Evolutionary conservation across 2,797 vertebrate species (phyloP), one percentile per base, ranked within the genome.

Genomic region (Acrocephalus scirpaceus): DNA sequence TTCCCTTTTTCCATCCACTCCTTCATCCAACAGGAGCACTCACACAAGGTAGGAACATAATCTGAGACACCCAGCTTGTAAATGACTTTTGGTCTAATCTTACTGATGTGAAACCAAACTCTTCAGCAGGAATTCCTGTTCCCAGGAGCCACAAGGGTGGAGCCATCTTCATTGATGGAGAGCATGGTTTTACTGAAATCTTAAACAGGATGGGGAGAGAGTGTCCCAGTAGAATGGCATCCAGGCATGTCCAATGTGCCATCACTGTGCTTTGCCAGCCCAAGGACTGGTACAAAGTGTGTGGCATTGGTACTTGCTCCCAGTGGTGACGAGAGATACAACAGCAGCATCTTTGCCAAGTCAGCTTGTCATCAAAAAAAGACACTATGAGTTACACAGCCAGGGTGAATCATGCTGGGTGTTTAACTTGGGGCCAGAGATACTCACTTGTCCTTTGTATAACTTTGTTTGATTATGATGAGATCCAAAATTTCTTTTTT

Each of bases 161-260:
- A 72, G 5, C 10, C 60, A 6, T 44, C 19, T 60, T 32, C 1
- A 2, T 50, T n/a, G 34, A n/a, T 0, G 0, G 34, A 21, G 6
- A 67, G 7, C 8, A 34, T 8, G 30, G 13, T 42, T 90, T 56
- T n/a, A 56, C 7, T 34, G 50, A 40, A 44, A 45, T 36, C 19
- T 18, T 56, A 22, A 45, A 47, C 2, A 60, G 32, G n/a, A 42
- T 51, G 4, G 6, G 19, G 9, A 67, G 61, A 66, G 57, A 67
- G 7, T 29, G 32, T 45, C 47, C 10, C 6, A 15, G 27, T 1
- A 36, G 53, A 70, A n/a, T 34, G 14, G 6, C 56, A 58, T 17
- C 42, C 10, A 47, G 19, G 11, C 4, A 26, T 50, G 15, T 20
- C 26, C 12, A 45, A 1, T 15, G 23, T 65, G 47, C 45, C 58